phyloP scores from a whole-genome alignment of 2,113 vertebrate species.

The Dipodomys spectabilis region DNA sequence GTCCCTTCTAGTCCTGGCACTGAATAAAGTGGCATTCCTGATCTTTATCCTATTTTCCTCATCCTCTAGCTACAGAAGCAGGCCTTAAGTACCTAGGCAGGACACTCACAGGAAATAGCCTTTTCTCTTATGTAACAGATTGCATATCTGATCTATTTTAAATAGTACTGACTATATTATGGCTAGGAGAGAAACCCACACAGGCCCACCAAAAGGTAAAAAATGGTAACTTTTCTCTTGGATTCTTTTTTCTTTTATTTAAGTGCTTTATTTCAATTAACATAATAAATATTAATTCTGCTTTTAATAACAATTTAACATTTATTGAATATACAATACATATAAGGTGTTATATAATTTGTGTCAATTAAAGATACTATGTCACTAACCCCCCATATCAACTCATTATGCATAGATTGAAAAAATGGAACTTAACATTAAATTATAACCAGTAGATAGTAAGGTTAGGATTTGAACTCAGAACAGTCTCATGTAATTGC shows the following conservation, averaged over 20 bases:
- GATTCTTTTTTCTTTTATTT: neutral
- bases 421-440: neutral
- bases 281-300: neutral
- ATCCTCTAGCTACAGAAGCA: neutral
- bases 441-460: neutral
- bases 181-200: neutral
- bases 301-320: neutral
- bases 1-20: neutral
- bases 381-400: neutral
- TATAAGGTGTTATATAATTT: neutral
- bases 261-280: too few species aligned
- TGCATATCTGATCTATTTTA: conserved; percentile 19
- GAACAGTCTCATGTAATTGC: neutral
- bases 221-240: neutral
- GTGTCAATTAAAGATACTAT: neutral
- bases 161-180: neutral
- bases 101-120: neutral
- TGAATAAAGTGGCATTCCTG: neutral
- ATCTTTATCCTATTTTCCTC: neutral
- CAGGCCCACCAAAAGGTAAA: neutral
- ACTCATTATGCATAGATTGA: neutral
- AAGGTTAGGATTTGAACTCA: conserved; percentile 3
- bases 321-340: neutral
- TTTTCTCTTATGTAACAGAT: neutral
- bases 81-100: neutral